phyloP scores from a whole-genome alignment of 2,888 invertebrate genomes.

The Acleris emargana region DNA sequence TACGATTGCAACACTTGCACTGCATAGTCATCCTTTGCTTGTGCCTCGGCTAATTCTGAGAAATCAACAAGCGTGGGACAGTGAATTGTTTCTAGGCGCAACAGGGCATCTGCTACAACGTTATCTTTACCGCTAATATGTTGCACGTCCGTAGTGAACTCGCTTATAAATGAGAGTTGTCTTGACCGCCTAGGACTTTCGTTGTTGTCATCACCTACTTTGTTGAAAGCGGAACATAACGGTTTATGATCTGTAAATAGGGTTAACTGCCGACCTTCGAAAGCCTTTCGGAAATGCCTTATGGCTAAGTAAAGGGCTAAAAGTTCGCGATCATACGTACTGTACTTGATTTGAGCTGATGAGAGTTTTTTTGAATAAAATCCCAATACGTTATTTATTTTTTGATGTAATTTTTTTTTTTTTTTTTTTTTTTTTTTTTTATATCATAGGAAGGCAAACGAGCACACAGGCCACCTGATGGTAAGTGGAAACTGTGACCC shows the following conservation, averaged over 20 bases:
- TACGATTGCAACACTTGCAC: no score
- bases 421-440: no score
- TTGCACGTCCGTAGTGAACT: not conserved
- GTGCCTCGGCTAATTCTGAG: not conserved
- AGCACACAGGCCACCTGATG: no score
- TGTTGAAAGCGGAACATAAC: not conserved
- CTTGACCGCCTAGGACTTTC: not conserved
- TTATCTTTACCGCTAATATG: slow-evolving; percentile 1
- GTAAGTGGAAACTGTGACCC: no score
- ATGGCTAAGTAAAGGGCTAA: not conserved
- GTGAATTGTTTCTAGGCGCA: slow-evolving; percentile 2
- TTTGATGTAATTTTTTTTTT: not conserved
- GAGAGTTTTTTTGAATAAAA: not conserved
- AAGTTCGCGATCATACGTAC: not conserved
- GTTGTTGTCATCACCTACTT: not conserved
- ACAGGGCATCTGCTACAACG: slow-evolving; percentile 3
- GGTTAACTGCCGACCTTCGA: not conserved
- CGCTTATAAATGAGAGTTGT: not conserved
- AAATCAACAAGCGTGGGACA: slow-evolving; percentile 1
- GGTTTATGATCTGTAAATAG: not conserved
- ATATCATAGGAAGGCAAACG: no score
- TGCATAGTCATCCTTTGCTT: no score
- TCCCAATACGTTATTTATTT: not conserved
- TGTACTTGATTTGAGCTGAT: not conserved
- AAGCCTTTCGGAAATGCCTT: not conserved